Conservation (phyloP, 1,140 invertebrate species). For the Monochamus saltuarius region DNA sequence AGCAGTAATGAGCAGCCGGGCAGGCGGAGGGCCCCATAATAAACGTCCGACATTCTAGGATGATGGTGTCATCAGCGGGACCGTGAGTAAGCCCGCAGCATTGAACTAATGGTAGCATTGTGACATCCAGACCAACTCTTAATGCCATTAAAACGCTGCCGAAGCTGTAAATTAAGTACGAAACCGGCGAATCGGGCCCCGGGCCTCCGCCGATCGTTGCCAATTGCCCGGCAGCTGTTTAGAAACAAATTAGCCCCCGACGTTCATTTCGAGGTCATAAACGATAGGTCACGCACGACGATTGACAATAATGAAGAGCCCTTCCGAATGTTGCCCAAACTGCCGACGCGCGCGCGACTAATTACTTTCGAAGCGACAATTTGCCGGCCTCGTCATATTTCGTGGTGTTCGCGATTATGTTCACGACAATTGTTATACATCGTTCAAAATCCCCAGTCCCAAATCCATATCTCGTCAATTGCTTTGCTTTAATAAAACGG, state of each 20-base stretch:
- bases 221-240: slow-evolving; percentile 15
- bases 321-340: slow-evolving; percentile 1
- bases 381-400: not conserved
- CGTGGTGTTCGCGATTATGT: no score
- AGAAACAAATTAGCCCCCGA: slow-evolving; percentile 14
- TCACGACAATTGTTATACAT: not conserved
- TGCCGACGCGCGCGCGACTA: slow-evolving; percentile 4
- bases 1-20: not conserved
- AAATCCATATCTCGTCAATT: not conserved
- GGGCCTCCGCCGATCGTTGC: not conserved
- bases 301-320: slow-evolving; percentile 11
- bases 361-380: slow-evolving; percentile 9
- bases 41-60: slow-evolving; percentile 3
- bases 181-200: not conserved
- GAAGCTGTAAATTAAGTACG: slow-evolving; percentile 24
- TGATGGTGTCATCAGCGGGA: slow-evolving; percentile 23
- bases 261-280: not conserved
- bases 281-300: slow-evolving; percentile 7
- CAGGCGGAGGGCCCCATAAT: no score
- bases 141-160: slow-evolving; percentile 24
- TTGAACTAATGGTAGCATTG: slow-evolving; percentile 31
- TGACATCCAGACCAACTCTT: slow-evolving; percentile 22
- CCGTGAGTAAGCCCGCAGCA: slow-evolving; percentile 29
- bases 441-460: no score
- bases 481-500: no score